These are phyloP conservation scores for Hestina assimilis DNA, from an alignment of 1,140 invertebrate species.

Conservation along the genomic window DNA sequence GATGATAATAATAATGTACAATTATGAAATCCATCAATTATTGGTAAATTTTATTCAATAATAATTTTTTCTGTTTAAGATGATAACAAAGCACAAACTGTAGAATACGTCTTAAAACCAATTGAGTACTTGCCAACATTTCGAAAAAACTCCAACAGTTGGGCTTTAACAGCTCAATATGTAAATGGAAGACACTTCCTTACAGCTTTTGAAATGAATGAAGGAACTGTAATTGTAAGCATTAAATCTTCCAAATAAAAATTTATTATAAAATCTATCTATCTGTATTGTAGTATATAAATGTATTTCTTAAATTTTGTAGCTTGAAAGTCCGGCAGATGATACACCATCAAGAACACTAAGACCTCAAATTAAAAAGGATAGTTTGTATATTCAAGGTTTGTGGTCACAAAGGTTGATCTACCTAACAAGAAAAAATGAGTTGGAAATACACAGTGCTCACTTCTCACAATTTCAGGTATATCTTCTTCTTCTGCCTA, in stretches of 20 bases:
- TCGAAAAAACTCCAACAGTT: slow-evolving; percentile 66
- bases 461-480: slow-evolving; percentile 62
- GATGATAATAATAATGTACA: too few relatives aligned
- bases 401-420: slow-evolving; percentile 62
- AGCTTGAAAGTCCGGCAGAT: slow-evolving; percentile 68
- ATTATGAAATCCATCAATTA: too few relatives aligned
- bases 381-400: slow-evolving; percentile 57
- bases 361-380: slow-evolving; percentile 59
- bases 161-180: slow-evolving; percentile 66
- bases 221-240: slow-evolving; percentile 69
- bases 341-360: slow-evolving; percentile 57
- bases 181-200: slow-evolving; percentile 68
- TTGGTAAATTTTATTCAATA: not conserved
- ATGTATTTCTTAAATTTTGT: slow-evolving; percentile 11
- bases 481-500: slow-evolving; percentile 2
- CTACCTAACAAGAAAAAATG: slow-evolving; percentile 61
- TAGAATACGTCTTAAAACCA: slow-evolving; percentile 67
- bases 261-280: not conserved
- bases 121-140: slow-evolving; percentile 64
- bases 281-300: not conserved
- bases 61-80: slow-evolving; percentile 33
- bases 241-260: not conserved
- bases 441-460: slow-evolving; percentile 63
- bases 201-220: slow-evolving; percentile 68
- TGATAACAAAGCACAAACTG: slow-evolving; percentile 58